Evolutionary conservation across 2,797 vertebrate genomes (phyloP), one percentile per base, ranked within the genome.

Genomic region (Parauchenoglanis ngamensis): DNA sequence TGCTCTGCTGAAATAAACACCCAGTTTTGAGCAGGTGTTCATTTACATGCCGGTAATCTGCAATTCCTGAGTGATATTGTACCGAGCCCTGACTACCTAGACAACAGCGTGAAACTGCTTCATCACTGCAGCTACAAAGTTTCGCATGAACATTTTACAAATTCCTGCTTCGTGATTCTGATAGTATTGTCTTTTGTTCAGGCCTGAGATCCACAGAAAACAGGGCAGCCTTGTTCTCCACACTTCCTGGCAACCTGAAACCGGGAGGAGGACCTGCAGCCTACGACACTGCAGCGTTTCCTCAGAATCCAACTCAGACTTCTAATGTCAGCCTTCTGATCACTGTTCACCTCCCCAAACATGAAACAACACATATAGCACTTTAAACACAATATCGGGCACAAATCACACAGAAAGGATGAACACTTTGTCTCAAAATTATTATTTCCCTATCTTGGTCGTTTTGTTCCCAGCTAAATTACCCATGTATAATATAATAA

Each of bases 211-310:
- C 31, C 2, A 31, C 85, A 31, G 79, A 89, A 83, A 92, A 91
- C 54, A 91, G 88, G 90, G 56, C 83, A 23, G 85, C 90, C 90
- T 92, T 92, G 90, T 94, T 68, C 81, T 72, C 65, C 56, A 65
- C 73, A 84, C 15, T 84, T 25, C 13, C 79, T 84, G 75, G 88
- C 89, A 91, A 92, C 86, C 83, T 80, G 91, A 92, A 83, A 92
- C 89, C 87, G 59, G 72, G 89, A 87, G 59, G 61, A 89, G 88
- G 70, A 7, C 54, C 88, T 87, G 8, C 77, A 65, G 57, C 72
- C 5, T 23, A 12, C 44, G 28, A 40, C 67, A 61, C 68, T 35
- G 83, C 72, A 59, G 87, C 63, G 67, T 84, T 90, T 84, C 67
- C 82, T 40, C 75, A 52, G 5, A 81, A 46, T 63, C 61, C 21